These are phyloP conservation scores for Sebastes kiyomatsui DNA, from an alignment of 2,797 vertebrate species.

Conservation along the genomic window DNA sequence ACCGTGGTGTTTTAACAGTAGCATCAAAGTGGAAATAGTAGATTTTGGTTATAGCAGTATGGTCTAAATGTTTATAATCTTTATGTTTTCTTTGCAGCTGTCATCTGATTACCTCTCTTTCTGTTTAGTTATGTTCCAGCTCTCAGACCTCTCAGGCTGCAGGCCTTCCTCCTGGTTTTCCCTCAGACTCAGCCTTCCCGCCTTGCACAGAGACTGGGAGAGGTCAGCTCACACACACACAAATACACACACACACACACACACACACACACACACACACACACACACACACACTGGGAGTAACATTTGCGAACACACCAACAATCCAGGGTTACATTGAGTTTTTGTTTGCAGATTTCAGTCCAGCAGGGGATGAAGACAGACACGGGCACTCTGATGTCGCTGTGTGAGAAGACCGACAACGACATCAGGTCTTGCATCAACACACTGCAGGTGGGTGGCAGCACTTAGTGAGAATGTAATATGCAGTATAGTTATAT, in stretches of 20 bases:
- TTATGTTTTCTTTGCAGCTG: not conserved
- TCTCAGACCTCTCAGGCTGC: constrained; percentile 90
- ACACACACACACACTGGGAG: not conserved
- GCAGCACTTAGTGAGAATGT: too few relatives aligned
- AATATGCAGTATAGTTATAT: not conserved
- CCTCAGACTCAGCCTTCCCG: constrained; percentile 89
- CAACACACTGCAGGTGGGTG: constrained; percentile 92
- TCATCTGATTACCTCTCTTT: not conserved
- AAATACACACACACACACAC: not conserved
- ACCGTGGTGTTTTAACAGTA: not conserved
- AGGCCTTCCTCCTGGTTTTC: constrained; percentile 89
- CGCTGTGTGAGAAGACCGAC: constrained; percentile 93
- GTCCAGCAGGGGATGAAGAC: constrained; percentile 86
- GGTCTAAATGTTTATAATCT: not conserved
- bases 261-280: not conserved
- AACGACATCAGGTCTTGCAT: constrained; percentile 95
- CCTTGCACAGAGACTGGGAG: constrained; percentile 90
- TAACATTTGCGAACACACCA: not conserved
- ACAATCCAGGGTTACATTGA: not conserved
- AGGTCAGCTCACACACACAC: constrained; percentile 77
- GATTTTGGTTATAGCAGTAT: not conserved
- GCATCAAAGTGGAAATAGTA: not conserved
- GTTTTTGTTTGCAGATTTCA: constrained; percentile 78
- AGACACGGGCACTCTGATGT: constrained; percentile 84
- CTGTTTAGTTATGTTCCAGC: constrained; percentile 88